Evolutionary conservation across 2,888 invertebrate genomes (phyloP).

Genomic region (Subacronicta megacephala): DNA sequence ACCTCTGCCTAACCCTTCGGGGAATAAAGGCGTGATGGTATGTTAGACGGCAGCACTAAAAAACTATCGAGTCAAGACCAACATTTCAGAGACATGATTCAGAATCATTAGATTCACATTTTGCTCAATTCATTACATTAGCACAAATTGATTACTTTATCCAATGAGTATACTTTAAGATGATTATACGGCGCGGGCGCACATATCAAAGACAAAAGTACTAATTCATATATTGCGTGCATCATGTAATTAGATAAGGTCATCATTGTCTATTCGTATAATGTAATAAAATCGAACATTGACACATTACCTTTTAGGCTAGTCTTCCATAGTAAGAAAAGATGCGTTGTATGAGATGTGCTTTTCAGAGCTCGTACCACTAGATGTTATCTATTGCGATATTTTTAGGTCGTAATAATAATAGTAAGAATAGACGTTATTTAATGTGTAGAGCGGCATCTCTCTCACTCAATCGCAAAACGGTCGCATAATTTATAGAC

Average conservation of each 20-base stretch:
- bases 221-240: conserved; percentile 72
- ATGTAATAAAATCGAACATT: conserved; percentile 34
- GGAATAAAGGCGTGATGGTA: too few relatives aligned
- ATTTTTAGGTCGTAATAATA: too few relatives aligned
- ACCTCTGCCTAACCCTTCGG: too few relatives aligned
- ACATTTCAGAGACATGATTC: conserved; percentile 17
- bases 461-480: too few relatives aligned
- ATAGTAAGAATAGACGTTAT: too few relatives aligned
- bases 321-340: conserved; percentile 4
- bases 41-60: too few relatives aligned
- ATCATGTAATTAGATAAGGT: conserved; percentile 53
- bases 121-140: conserved; percentile 42
- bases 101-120: conserved; percentile 41
- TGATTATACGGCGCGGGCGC: conserved; percentile 37
- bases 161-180: conserved; percentile 31
- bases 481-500: too few relatives aligned
- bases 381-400: too few relatives aligned
- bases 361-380: too few relatives aligned
- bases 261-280: conserved; percentile 47
- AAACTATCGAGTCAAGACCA: too few relatives aligned
- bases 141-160: conserved; percentile 50
- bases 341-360: conserved; percentile 8
- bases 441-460: too few relatives aligned
- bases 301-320: conserved; percentile 28
- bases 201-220: conserved; percentile 50